A percentile compares a stretch with the other conserved stretches of the same genome.
Evolutionary conservation across 2,113 vertebrate species (phyloP).

Genomic region (Lagenorhynchus albirostris): DNA sequence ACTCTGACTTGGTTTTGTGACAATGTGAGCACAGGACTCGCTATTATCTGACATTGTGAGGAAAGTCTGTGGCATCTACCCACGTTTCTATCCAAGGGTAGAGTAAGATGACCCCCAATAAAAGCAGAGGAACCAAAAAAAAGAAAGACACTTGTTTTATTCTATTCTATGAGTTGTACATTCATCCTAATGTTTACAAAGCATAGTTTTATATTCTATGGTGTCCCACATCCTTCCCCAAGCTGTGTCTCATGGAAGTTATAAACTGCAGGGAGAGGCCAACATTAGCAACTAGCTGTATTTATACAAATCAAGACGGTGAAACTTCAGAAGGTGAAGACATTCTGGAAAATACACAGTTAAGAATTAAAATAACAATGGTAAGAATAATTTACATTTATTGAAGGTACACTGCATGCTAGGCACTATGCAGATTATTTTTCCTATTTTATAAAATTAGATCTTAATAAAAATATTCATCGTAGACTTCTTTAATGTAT

Average conservation of each 20-base stretch:
- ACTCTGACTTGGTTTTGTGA: not conserved
- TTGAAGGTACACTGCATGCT: not conserved
- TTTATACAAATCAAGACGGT: not conserved
- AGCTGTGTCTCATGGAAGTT: no score
- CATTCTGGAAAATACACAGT: not conserved
- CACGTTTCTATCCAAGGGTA: not conserved
- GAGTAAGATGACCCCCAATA: not conserved
- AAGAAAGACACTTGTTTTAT: not conserved
- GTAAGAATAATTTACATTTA: not conserved
- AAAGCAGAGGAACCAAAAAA: not conserved
- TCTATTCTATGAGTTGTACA: not conserved
- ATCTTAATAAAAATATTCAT: not conserved
- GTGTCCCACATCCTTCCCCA: not conserved
- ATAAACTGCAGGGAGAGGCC: not conserved
- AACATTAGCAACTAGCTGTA: rapidly evolving
- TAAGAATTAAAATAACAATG: not conserved
- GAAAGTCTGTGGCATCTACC: not conserved
- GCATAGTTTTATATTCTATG: not conserved
- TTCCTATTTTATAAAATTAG: not conserved
- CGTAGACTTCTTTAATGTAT: not conserved
- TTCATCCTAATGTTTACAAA: not conserved
- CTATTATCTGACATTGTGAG: not conserved
- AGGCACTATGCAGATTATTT: not conserved
- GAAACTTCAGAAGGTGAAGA: not conserved
- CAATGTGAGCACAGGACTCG: not conserved